Evolutionary conservation across 2,797 vertebrate species (phyloP), one percentile per base, ranked within the genome.

Genomic region (Lindbergichthys nudifrons): DNA sequence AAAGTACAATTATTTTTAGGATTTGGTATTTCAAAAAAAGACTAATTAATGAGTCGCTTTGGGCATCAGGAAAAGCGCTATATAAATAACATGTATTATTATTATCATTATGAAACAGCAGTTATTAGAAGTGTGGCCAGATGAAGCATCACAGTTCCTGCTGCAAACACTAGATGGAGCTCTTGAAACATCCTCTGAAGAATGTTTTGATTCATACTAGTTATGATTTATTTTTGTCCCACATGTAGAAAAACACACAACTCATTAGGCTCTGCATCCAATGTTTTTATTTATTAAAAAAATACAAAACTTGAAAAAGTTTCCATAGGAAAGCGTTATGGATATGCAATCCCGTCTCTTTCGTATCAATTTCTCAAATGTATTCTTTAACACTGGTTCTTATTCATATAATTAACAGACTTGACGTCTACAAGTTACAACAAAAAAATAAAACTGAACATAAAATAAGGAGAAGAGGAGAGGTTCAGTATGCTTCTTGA

Each of bases 311-410:
- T 93, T 95, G 92, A 92, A 94, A 94, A 96, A 92, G 95, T 97
- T 98, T 99, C 97, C 96, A 98, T 97, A 97, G 97, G 96, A 99
- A 99, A 96, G 96, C 94, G 93, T 91, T 92, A 95, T 60, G 93
- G 95, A 91, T 90, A 92, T 94, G 96, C 97, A 96, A 96, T 97
- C 95, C 96, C 93, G 89, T 95, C 94, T 95, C 93, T 95, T 95
- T 95, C 90, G 86, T 84, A 87, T 94, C 90, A 85, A 88, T 90
- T 92, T 93, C 83, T 26, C 1, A 88, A 92, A 88, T 83, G 81
- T 79, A 83, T 84, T 12, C 42, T 77, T 85, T 83, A 80, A 80
- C 70, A 85, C 72, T 45, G 68, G 64, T 75, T 80, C 21, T 63
- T 57, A 78, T 65, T 72, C 77, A 70, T 79, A 74, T 70, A 16